Base-by-base conservation (phyloP, 2,888 invertebrate genomes). In the Schrankia costaestrigalis region DNA sequence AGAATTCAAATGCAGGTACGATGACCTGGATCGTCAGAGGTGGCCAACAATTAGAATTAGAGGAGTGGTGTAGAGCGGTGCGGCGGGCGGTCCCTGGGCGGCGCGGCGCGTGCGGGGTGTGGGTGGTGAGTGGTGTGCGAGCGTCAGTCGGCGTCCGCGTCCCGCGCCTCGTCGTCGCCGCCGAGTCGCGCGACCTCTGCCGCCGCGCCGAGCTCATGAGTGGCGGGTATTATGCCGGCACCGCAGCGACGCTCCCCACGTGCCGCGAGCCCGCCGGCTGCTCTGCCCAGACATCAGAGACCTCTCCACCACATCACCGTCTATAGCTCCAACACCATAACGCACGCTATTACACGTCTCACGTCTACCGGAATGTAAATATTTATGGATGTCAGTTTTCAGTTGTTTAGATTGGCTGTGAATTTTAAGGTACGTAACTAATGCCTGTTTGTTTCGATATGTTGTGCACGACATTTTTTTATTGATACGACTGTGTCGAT, bases 331-430 rank as follows among this genome's bases (percentile, higher is more conserved):
- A 65, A 63, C 62, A 67, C 63, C 71, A 61, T 70, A 76, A 69
- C 75, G 69, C 72, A 77, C 72, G 70, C 73, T 71, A 71, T 71
- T 69, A 75, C 76, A 70, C 75, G 69, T 71, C 75, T 71, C 71
- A 70, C 79, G 69, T 75, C 76, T 70, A 64, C 69, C 78, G 76
- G 73, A 84, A 84, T 85, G 86, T 86, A 86, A 86, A 86, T 85
- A 86, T 85, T 85, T 86, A 86, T 82, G 84, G 85, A 85, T 85
- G 85, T 83, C 85, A 85, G 82, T 84, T 84, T 85, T 83, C 81
- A 82, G 81, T 85, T 85, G 82, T 85, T 86, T 85, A 85, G 83
- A 85, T 85, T 84, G 84, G 83, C 86, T 84, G 84, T 86, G 78
- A 85, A 83, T 83, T 85, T 85, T 77, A 81, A 86, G 86, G 86